These are phyloP conservation scores for Romanomermis culicivorax DNA, from an alignment of 2,888 invertebrate species.

Conservation along the genomic window DNA sequence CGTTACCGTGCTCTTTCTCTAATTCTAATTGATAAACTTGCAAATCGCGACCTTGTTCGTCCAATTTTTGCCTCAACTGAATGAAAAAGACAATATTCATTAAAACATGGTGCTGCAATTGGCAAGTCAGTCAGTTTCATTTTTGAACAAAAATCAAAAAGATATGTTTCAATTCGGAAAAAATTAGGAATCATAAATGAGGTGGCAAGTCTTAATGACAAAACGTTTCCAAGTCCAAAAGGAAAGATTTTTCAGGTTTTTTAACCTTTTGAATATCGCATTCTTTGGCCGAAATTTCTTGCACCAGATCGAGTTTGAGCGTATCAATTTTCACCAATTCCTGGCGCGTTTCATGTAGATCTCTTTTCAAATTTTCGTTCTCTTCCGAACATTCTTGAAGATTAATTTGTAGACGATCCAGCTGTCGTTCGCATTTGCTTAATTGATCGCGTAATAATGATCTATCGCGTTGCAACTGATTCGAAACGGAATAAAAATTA, in stretches of 20 bases:
- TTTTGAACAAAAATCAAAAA: no score
- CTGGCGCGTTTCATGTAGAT: not conserved
- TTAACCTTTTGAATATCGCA: not conserved
- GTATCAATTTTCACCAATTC: not conserved
- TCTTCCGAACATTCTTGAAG: not conserved
- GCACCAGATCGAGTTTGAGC: not conserved
- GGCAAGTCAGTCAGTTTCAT: no score
- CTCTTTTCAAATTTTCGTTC: not conserved
- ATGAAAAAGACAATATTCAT: no score
- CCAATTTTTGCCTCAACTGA: no score
- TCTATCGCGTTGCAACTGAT: not conserved
- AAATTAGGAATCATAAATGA: no score
- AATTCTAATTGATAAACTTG: no score
- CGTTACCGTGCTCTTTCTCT: not conserved
- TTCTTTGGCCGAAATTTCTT: not conserved
- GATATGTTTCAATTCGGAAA: no score
- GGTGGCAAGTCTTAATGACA: not conserved
- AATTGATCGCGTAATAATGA: not conserved
- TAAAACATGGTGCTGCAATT: no score
- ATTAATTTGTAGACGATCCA: not conserved
- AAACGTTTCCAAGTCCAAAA: not conserved
- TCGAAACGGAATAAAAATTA: not conserved
- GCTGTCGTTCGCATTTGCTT: not conserved
- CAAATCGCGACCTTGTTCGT: no score
- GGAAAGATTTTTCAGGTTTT: not conserved